Base-by-base conservation (phyloP, 2,797 vertebrate species). In the Sebastes jordani region DNA sequence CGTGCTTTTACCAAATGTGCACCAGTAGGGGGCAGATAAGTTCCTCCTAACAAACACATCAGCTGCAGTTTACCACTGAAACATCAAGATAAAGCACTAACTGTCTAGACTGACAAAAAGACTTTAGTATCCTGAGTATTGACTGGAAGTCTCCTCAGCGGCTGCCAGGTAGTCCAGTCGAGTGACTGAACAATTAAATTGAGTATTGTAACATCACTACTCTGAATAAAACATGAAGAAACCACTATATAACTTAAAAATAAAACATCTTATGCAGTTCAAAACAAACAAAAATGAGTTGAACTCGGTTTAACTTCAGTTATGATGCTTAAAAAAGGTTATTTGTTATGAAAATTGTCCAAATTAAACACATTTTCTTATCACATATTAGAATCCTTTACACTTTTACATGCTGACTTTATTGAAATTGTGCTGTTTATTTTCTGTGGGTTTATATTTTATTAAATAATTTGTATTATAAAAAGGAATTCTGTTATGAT, bases 21-120 rank as follows among this genome's bases (percentile, higher is more conserved):
- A 72, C 84, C 90, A 80, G 85, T 58, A 83, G 90, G 32, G 23
- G 86, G 77, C 90, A 90, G 84, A 80, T 1, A 34, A 23, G 67
- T 14, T 72, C 78, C 54, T 85, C 58, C 5, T 63, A 38, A 38
- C 36, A 66, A 34, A 13, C 11, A 56, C 20, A n/a, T 36, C 11
- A 64, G 18, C 6, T 54, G 20, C 30, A 61, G 29, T 25, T 62
- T 10, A 22, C 54, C 38, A 29, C n/a, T 73, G 36, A 58, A 52
- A 59, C 67, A 38, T 23, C 42, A 70, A 11, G 49, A 8, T 34
- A 2, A 74, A n/a, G 29, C 14, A 5, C 11, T 13, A 11, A 36
- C 38, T 38, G 38, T 71, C 42, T 2, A 66, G 6, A 61, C 61
- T 20, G 18, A 22, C 16, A 59, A 13, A 14, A 22, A 52, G 18